Percentiles rank a stretch among this genome's conserved stretches.
Evolutionary conservation across 1,140 invertebrate genomes (phyloP).

Genomic region (Hesperophylax magnus): DNA sequence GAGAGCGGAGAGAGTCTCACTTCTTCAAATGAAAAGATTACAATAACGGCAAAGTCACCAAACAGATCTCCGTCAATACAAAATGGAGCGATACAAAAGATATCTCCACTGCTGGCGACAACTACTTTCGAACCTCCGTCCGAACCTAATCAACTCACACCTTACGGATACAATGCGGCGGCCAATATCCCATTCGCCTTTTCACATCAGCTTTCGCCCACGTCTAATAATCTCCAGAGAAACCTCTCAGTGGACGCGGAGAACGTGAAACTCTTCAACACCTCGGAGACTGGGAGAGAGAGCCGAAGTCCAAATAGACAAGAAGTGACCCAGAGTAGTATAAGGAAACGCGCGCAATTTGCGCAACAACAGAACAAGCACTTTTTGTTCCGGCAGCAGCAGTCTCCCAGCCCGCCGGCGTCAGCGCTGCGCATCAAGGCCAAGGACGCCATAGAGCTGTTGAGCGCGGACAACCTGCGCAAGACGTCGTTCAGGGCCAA

Average conservation of each 20-base stretch:
- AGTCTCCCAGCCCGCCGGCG: slow-evolving; percentile 48
- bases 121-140: slow-evolving; percentile 62
- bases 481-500: slow-evolving; percentile 51
- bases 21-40: slow-evolving; percentile 62
- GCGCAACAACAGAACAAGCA: slow-evolving; percentile 53
- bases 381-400: slow-evolving; percentile 51
- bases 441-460: slow-evolving; percentile 52
- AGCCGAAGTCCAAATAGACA: slow-evolving; percentile 56
- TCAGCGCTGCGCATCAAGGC: slow-evolving; percentile 45
- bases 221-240: neutral
- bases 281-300: slow-evolving; percentile 3
- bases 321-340: slow-evolving; percentile 49
- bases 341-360: slow-evolving; percentile 51
- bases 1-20: slow-evolving; percentile 60
- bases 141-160: slow-evolving; percentile 61
- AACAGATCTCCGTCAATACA: slow-evolving; percentile 63
- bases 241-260: slow-evolving; percentile 54
- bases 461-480: slow-evolving; percentile 54
- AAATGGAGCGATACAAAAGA: slow-evolving; percentile 59
- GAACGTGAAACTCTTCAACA: slow-evolving; percentile 55
- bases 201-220: slow-evolving; percentile 61
- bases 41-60: slow-evolving; percentile 61
- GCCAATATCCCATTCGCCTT: slow-evolving; percentile 68
- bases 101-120: slow-evolving; percentile 63
- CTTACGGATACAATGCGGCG: slow-evolving; percentile 66